A percentile compares a stretch with the other conserved stretches of the same genome.
These are phyloP conservation scores for Empidonax alnorum DNA, from an alignment of 2,113 vertebrate species.

Conservation along the genomic window DNA sequence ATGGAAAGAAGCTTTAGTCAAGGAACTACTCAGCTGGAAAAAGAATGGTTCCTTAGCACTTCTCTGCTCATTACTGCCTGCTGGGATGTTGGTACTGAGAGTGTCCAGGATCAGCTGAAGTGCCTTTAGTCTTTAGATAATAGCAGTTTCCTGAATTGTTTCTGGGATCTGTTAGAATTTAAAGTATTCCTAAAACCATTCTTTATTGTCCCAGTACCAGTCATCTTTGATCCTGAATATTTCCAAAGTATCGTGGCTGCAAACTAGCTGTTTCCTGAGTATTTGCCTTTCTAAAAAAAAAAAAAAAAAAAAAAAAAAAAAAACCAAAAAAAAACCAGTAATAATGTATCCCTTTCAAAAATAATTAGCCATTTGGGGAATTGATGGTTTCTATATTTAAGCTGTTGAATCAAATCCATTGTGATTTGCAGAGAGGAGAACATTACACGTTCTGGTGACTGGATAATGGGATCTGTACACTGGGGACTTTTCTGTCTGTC, in stretches of 20 bases:
- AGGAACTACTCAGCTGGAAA: not conserved
- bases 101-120: not conserved
- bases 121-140: not conserved
- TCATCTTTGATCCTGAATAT: not conserved
- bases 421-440: slow-evolving; percentile 47
- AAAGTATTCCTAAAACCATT: not conserved
- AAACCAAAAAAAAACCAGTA: not conserved
- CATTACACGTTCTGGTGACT: slow-evolving; percentile 39
- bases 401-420: slow-evolving; percentile 24
- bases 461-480: slow-evolving; percentile 36
- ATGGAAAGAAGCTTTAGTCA: not conserved
- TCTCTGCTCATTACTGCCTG: not conserved
- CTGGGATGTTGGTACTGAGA: not conserved
- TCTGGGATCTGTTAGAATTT: not conserved
- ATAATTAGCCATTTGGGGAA: slow-evolving; percentile 52
- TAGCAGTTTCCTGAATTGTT: not conserved
- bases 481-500: slow-evolving; percentile 41
- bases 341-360: slow-evolving; percentile 34
- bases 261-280: not conserved
- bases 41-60: not conserved
- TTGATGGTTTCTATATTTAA: slow-evolving; percentile 50
- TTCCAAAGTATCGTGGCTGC: not conserved
- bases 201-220: not conserved
- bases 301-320: not conserved
- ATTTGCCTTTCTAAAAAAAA: not conserved